Percentiles rank a stretch among this genome's conserved stretches.
Evolutionary conservation across 2,113 vertebrate species (phyloP).

Genomic region (Hyaena hyaena): DNA sequence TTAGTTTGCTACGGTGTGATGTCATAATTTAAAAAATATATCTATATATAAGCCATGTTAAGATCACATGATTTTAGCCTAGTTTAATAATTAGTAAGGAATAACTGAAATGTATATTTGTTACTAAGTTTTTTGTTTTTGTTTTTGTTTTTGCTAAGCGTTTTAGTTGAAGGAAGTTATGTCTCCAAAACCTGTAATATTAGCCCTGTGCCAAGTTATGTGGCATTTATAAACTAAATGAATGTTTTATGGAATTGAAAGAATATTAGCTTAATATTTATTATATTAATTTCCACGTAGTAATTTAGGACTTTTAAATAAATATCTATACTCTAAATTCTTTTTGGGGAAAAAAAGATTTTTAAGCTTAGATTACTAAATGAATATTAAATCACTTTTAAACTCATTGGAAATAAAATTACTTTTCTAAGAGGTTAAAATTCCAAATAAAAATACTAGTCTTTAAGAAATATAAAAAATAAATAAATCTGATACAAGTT

Average conservation of each 20-base stretch:
- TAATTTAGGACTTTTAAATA: slow-evolving; percentile 18
- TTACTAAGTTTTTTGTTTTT: no score
- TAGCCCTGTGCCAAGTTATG: background rate
- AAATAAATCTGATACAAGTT: background rate
- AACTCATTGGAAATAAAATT: slow-evolving; percentile 41
- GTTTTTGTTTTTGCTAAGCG: background rate
- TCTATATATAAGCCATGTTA: background rate
- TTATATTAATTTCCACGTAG: background rate
- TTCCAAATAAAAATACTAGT: background rate
- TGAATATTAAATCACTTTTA: slow-evolving; percentile 21
- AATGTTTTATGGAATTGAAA: slow-evolving; percentile 9
- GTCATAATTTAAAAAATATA: background rate
- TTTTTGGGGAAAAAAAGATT: background rate
- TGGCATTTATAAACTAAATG: background rate
- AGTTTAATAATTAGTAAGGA: background rate
- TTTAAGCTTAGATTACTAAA: slow-evolving; percentile 5
- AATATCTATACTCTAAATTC: background rate
- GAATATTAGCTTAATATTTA: slow-evolving; percentile 31
- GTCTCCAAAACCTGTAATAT: background rate
- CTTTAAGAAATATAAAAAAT: background rate
- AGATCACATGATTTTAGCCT: background rate
- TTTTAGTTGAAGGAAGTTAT: background rate
- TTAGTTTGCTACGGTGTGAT: background rate
- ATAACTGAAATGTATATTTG: background rate
- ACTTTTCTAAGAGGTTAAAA: slow-evolving; percentile 19